Evolutionary conservation across 64 coral and sea anemone species (phyloP), one percentile per base, ranked within the genome.

Genomic region (Stichodactyla mertensii): DNA sequence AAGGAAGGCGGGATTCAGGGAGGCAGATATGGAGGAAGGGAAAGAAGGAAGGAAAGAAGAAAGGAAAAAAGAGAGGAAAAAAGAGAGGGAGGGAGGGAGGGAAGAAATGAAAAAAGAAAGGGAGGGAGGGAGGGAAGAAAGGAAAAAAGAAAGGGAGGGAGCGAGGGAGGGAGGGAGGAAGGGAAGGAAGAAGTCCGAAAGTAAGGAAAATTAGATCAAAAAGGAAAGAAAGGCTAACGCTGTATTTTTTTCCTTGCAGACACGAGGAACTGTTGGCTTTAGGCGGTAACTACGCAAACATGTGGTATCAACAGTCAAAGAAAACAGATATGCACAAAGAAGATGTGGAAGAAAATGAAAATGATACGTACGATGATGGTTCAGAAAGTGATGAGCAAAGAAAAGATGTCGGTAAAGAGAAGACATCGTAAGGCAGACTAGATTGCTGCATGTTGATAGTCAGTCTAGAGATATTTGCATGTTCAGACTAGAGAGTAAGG

Each of bases 231-330:
- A 12, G 36, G 36, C 36, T n/a, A 31, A 20, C 61, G 62, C 18
- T 7, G 4, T 18, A 18, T 87, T 24, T 52, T 51, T 55, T 93
- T 79, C 2, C 56, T 55, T 85, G 14, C 56, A 94, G 92, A 59
- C 92, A 94, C 11, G 88, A 94, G 6, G 92, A 94, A 80, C 55
- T 94, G 19, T 26, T 94, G 45, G 89, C 88, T 77, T n/a, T 52
- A 54, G 77, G 61, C 45, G 92, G 92, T 9, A 51, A 64, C 7
- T 94, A 94, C 77, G 79, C 92, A 1, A 87, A 77, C 77, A 94
- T 94, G 88, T 94, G 92, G 92, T 85, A 90, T 0, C 92, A 94
- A 19, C 88, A 94, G 80, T 80, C 85, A 20, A 94, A 83, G 69
- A 61, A 84, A 14, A 67, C 79, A 55, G 84, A 87, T 61, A 79